Conservation (phyloP, 1,140 invertebrate species). For the Zaprionus tsacasi region DNA sequence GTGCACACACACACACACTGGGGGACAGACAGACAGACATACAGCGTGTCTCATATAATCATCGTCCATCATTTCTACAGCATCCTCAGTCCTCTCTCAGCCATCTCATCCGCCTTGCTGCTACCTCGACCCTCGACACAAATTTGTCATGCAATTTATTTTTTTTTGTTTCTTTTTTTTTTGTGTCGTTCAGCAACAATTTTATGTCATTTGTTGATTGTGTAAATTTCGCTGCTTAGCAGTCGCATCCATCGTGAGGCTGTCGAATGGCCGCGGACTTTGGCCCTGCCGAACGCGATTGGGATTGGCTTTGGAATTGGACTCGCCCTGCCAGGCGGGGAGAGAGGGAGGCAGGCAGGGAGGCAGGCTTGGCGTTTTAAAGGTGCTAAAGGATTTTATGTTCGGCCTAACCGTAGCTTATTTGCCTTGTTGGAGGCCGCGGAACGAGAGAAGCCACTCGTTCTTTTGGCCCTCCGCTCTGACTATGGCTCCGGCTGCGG, state of each 20-base stretch:
- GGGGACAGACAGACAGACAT: not conserved
- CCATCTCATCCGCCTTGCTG: conserved; percentile 3
- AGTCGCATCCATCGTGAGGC: conserved; percentile 33
- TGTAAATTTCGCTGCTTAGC: conserved; percentile 78
- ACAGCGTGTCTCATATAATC: conserved; percentile 58
- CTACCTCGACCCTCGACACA: conserved; percentile 46
- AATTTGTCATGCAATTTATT: conserved; percentile 79
- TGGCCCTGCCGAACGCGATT: conserved; percentile 9
- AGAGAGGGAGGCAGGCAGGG: no score
- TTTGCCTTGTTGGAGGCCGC: conserved; percentile 71
- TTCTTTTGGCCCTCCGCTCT: conserved; percentile 22
- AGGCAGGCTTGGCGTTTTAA: conserved; percentile 56
- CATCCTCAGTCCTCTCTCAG: conserved; percentile 24
- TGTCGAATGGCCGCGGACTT: conserved; percentile 25
- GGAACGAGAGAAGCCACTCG: conserved; percentile 45
- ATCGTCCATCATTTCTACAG: conserved; percentile 74
- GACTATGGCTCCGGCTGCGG: not conserved
- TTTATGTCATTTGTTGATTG: conserved; percentile 82
- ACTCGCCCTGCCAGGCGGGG: not conserved
- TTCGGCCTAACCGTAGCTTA: conserved; percentile 74
- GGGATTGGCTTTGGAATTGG: conserved; percentile 24
- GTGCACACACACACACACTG: conserved; percentile 11
- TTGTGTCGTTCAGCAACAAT: conserved; percentile 58
- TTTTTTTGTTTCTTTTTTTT: conserved; percentile 33
- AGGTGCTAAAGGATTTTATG: conserved; percentile 82